phyloP scores from a whole-genome alignment of 2,888 invertebrate genomes.

The Meta bourneti region DNA sequence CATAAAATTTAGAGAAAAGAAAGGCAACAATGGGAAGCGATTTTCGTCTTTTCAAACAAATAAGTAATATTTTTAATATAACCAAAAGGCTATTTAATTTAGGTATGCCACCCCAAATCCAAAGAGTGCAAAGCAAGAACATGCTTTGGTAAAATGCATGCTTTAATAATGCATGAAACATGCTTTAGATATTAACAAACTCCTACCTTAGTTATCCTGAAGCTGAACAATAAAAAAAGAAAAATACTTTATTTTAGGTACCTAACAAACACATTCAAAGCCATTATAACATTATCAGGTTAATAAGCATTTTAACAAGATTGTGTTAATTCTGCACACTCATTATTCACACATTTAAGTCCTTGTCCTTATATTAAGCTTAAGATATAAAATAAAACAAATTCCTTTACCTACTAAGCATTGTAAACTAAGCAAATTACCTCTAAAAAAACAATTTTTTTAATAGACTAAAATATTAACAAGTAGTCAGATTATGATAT shows the following conservation, averaged over 20 bases:
- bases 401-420: no score
- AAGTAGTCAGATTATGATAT: no score
- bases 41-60: no score
- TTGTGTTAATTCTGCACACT: neutral
- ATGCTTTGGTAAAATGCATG: neutral
- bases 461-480: no score
- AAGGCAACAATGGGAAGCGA: no score
- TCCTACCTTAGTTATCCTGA: slow-evolving; percentile 76
- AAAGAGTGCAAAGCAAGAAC: slow-evolving; percentile 2
- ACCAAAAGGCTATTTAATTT: neutral
- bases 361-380: no score
- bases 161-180: neutral
- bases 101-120: neutral
- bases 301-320: neutral
- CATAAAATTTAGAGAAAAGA: neutral
- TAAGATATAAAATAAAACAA: no score
- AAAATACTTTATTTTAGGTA: slow-evolving; percentile 16
- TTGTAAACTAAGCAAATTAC: no score
- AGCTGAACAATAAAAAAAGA: slow-evolving; percentile 63
- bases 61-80: neutral
- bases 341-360: neutral
- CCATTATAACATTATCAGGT: neutral
- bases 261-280: slow-evolving; percentile 11
- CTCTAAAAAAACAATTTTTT: no score
- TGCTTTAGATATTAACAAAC: slow-evolving; percentile 43